phyloP scores from a whole-genome alignment of 1,140 invertebrate genomes.

The Episyrphus balteatus region DNA sequence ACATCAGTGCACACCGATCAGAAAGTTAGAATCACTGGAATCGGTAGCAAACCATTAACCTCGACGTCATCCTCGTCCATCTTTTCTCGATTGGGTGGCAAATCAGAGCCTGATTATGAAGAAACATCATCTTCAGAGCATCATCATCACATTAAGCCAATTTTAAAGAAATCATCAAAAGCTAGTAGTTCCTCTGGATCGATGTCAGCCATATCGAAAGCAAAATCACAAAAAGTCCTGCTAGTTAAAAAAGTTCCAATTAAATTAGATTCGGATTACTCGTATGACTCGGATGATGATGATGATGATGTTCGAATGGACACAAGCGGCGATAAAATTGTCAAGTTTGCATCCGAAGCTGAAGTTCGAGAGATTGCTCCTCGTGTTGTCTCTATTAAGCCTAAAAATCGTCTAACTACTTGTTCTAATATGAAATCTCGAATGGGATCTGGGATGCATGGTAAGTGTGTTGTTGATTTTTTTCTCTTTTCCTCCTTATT shows the following conservation, averaged over 20 bases:
- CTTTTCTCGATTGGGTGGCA: constrained; percentile 29
- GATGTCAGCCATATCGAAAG: neutral
- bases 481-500: neutral
- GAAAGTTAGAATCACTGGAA: constrained; percentile 3
- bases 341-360: constrained; percentile 31
- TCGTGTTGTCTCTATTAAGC: neutral
- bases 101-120: constrained; percentile 6
- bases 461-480: neutral
- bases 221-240: constrained; percentile 23
- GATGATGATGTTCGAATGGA: constrained; percentile 17
- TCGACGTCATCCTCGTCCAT: constrained; percentile 21
- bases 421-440: constrained; percentile 22
- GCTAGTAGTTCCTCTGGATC: neutral
- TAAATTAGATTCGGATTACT: constrained; percentile 20
- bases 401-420: constrained; percentile 17
- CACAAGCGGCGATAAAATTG: constrained; percentile 23
- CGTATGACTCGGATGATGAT: constrained; percentile 7
- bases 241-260: constrained; percentile 32
- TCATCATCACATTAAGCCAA: constrained; percentile 32
- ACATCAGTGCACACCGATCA: constrained; percentile 1
- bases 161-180: constrained; percentile 23
- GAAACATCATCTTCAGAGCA: constrained; percentile 9
- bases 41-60: constrained; percentile 3
- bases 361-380: constrained; percentile 33
- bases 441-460: constrained; percentile 18